Evolutionary conservation across 2,113 vertebrate species (phyloP).

Genomic region (Nycticebus coucang): DNA sequence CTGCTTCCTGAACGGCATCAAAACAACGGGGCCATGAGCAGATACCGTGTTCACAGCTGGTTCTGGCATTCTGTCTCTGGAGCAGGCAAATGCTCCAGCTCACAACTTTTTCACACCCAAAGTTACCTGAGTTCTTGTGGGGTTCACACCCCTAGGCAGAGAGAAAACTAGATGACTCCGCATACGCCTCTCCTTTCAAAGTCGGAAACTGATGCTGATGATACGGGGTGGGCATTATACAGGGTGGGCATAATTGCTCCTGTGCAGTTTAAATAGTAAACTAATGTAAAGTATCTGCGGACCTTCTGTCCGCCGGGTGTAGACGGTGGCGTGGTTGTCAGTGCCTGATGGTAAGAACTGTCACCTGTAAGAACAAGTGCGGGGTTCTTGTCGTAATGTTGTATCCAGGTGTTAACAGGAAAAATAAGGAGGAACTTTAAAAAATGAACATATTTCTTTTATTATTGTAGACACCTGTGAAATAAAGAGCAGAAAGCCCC

Average conservation of each 20-base stretch:
- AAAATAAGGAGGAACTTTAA: background rate
- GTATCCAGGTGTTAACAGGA: background rate
- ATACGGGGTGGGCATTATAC: no score
- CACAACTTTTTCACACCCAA: background rate
- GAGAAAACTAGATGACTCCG: slow-evolving; percentile 33
- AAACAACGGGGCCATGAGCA: background rate
- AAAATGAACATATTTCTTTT: background rate
- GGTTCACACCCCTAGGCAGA: background rate
- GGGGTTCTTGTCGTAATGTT: background rate
- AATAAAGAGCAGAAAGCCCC: background rate
- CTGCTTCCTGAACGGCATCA: slow-evolving; percentile 22
- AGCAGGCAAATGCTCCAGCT: background rate
- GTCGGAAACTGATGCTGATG: background rate
- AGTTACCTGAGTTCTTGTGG: background rate
- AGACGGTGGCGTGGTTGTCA: no score
- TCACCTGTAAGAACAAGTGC: background rate
- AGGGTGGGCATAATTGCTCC: no score
- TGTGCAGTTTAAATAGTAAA: no score
- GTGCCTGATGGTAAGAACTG: background rate
- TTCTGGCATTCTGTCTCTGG: background rate
- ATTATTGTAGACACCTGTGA: background rate
- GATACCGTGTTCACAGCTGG: background rate
- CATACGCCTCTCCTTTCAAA: background rate
- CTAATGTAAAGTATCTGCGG: no score
- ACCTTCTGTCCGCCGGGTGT: no score